Base-by-base conservation (phyloP, 2,888 invertebrate species). In the Pinctada fucata region DNA sequence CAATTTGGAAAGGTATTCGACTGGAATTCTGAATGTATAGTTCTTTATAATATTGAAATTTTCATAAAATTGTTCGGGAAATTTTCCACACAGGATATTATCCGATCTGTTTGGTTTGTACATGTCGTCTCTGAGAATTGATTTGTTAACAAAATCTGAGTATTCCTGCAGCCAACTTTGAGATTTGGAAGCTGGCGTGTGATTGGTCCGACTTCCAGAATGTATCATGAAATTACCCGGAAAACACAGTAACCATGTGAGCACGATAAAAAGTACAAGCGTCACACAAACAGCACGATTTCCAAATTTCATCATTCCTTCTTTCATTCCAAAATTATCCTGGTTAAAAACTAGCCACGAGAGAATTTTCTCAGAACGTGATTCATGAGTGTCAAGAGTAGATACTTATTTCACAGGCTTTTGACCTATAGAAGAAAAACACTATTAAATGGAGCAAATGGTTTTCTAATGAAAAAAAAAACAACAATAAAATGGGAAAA, bases 51-150 rank as follows among this genome's bases (percentile, higher is more conserved):
- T 48, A 5, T 69, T 10, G 49, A 49, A 13, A 49, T 69, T 69
- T 49, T 69, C 69, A 49, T 69, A 6, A 69, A 49, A 49, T 69
- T 16, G 48, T 47, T 8, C 8, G n/a, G 69, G 69, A 49, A 69
- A 69, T 58, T 58, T 58, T 13, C 58, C 58, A 58, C 58, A 58
- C 8, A 58, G 8, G 58, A 58, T 13, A 58, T 58, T 58, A 58
- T 58, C 58, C 8, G 58, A 58, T 10, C 8, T 13, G 1, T 58
- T 58, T 58, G 58, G 58, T 58, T 13, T 58, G 58, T 58, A 58
- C 58, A 58, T 58, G 58, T 58, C 58, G 13, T 58, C 13, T 58
- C 58, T 58, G 13, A 58, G 58, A 58, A 58, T 58, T 6, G 58
- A 6, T 10, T 6, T 58, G 8, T 6, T 58, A 10, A 58, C 58